These are phyloP conservation scores for Simalia tracyae DNA, from an alignment of 2,797 vertebrate genomes.

Conservation along the genomic window DNA sequence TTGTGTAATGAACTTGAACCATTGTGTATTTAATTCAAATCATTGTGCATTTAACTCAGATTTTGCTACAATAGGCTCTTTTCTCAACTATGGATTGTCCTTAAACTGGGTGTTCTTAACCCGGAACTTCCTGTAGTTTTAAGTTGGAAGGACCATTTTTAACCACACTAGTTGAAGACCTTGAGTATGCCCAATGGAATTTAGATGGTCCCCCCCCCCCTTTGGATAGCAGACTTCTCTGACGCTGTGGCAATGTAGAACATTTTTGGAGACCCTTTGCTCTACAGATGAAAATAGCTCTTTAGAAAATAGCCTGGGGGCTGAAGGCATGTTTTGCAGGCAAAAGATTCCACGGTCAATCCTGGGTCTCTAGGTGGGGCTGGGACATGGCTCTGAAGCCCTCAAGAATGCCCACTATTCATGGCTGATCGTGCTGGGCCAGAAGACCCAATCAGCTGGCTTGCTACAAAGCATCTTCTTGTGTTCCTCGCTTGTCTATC, in stretches of 20 bases:
- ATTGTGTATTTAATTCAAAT: too few relatives aligned
- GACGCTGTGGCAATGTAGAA: not conserved
- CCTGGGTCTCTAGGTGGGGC: not conserved
- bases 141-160: not conserved
- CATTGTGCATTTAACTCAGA: too few relatives aligned
- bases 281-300: not conserved
- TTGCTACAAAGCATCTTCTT: not conserved
- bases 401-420: not conserved
- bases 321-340: not conserved
- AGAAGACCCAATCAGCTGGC: not conserved
- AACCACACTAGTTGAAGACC: not conserved
- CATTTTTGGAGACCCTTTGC: not conserved
- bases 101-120: too few relatives aligned
- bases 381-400: not conserved
- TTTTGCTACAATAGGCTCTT: too few relatives aligned
- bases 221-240: not conserved
- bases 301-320: not conserved
- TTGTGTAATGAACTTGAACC: too few relatives aligned
- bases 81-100: too few relatives aligned
- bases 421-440: not conserved
- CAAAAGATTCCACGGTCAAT: not conserved
- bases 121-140: too few relatives aligned
- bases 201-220: not conserved
- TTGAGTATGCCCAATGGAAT: not conserved
- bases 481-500: not conserved